Base-by-base conservation (phyloP, 1,140 invertebrate genomes). In the Drosophila yakuba region DNA sequence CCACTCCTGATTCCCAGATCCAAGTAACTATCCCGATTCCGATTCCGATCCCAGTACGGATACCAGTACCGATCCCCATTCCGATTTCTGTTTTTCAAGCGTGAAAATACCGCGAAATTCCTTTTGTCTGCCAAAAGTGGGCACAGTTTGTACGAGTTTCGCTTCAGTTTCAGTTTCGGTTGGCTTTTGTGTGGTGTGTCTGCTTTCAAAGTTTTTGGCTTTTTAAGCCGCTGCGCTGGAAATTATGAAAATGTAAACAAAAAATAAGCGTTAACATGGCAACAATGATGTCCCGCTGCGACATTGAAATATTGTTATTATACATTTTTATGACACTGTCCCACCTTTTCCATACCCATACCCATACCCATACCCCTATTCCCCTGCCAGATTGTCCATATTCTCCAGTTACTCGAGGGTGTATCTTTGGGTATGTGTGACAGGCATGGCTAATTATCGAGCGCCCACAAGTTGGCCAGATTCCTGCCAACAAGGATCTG, bases 21-120 rank as follows among this genome's bases (percentile, higher is more conserved):
- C 17, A 0, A 17, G 17, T 17, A 17, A 17, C 17, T 17, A 17
- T 17, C 20, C 20, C 20, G 20, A 20, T 20, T 20, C 20, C 20
- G 20, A 20, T 20, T 20, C 20, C 20, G 20, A 20, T 20, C 20
- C 20, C 20, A 2, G 20, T 2, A 20, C 20, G 1, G 20, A 20
- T 20, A 1, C 20, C 20, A 1, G 2, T 20, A 20, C 17, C 15
- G 8, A 43, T 54, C 5, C 55, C 39, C 45, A 45, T 14, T 41
- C 14, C 44, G 17, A 54, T 62, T 50, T 57, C 48, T 43, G 48
- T 15, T 62, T 38, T 45, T 78, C 58, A 91, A 88, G 90, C 90
- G 90, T 91, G 71, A 91, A 91, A 91, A 91, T 91, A 91, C 90
- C 90, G 85, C 90, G 90, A 91, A 91, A 88, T 88, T 78, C 80